Percentiles rank a stretch among this genome's conserved stretches.
Conservation (phyloP, 2,113 vertebrate genomes). For the Dissostichus mawsoni region DNA sequence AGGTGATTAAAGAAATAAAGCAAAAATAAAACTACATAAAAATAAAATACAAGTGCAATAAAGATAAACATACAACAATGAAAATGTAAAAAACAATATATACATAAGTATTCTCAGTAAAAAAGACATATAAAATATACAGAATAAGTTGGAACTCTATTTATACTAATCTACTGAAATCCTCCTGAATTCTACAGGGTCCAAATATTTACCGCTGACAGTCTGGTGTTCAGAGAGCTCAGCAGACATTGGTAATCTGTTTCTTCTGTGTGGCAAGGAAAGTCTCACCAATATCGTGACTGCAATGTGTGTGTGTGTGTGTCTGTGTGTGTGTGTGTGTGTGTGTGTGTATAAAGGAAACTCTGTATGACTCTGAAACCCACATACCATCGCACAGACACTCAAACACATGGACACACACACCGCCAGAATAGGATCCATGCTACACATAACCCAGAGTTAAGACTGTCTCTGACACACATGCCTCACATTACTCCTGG, state of each 20-base stretch:
- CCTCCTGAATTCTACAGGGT: neutral
- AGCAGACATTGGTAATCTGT: slow-evolving; percentile 67
- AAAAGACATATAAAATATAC: too few relatives aligned
- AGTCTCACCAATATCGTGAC: slow-evolving; percentile 55
- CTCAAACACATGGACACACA: slow-evolving; percentile 23
- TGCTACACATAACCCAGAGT: slow-evolving; percentile 27
- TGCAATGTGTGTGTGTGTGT: slow-evolving; percentile 39
- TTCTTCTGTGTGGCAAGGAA: slow-evolving; percentile 63
- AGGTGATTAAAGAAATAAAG: too few relatives aligned
- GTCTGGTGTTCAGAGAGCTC: slow-evolving; percentile 61
- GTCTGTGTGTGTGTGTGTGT: slow-evolving; percentile 38
- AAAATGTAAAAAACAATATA: too few relatives aligned
- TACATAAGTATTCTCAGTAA: too few relatives aligned
- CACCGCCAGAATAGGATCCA: slow-evolving; percentile 46
- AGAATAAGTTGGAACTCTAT: too few relatives aligned
- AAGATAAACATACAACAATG: too few relatives aligned
- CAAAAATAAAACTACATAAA: too few relatives aligned
- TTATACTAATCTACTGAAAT: too few relatives aligned
- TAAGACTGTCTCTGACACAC: slow-evolving; percentile 60
- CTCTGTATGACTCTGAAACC: slow-evolving; percentile 58
- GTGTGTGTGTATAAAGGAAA: slow-evolving; percentile 29
- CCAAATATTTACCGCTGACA: slow-evolving; percentile 33
- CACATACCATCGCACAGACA: slow-evolving; percentile 31
- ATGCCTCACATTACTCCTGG: slow-evolving; percentile 71
- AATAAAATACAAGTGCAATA: too few relatives aligned